Evolutionary conservation across 2,888 invertebrate species (phyloP).

Genomic region (Leptothorax acervorum): DNA sequence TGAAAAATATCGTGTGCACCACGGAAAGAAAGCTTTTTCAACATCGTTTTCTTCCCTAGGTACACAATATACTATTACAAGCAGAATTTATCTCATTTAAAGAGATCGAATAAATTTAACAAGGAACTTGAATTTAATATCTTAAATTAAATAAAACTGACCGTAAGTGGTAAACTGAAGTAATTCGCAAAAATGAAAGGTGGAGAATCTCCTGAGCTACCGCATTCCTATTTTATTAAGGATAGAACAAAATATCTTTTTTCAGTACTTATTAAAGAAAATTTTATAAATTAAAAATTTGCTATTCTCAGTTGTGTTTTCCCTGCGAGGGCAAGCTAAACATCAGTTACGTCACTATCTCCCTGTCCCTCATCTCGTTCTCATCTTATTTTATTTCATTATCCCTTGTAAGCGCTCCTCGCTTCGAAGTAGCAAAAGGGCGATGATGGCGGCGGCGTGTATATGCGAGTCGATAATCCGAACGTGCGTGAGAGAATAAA

Average conservation of each 20-base stretch:
- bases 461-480: constrained; percentile 52
- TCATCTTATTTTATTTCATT: constrained; percentile 52
- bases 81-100: background rate
- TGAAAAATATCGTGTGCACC: too few relatives aligned
- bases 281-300: constrained; percentile 19
- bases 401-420: constrained; percentile 29
- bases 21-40: too few relatives aligned
- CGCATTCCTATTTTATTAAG: background rate
- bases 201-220: background rate
- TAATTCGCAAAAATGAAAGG: background rate
- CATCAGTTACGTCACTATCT: constrained; percentile 36
- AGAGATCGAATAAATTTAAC: background rate
- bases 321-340: background rate
- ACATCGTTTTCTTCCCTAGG: too few relatives aligned
- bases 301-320: background rate
- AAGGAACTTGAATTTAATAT: background rate
- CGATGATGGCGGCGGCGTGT: constrained; percentile 24
- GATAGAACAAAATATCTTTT: background rate
- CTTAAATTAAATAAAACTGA: background rate
- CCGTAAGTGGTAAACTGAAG: background rate
- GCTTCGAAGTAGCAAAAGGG: constrained; percentile 41
- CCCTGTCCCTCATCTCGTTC: background rate
- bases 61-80: too few relatives aligned
- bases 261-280: background rate
- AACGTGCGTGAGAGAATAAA: constrained; percentile 55